Percentiles rank a stretch among this genome's conserved stretches.
phyloP scores from a whole-genome alignment of 2,888 invertebrate genomes.

The Spilarctia lutea region DNA sequence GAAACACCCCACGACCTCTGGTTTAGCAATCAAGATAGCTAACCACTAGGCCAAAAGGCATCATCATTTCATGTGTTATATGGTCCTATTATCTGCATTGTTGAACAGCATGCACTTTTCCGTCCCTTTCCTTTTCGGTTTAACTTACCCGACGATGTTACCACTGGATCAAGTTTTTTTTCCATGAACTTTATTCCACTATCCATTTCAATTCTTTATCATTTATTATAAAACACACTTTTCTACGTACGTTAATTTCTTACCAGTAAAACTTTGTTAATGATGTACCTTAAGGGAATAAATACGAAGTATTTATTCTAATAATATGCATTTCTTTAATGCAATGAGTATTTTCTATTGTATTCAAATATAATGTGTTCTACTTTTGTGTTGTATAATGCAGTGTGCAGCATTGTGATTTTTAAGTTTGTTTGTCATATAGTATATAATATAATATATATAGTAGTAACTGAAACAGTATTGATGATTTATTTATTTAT shows the following conservation, averaged over 20 bases:
- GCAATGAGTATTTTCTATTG: slow-evolving; percentile 44
- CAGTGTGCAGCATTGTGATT: neutral
- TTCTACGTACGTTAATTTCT: slow-evolving; percentile 27
- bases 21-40: no score
- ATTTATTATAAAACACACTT: slow-evolving; percentile 13
- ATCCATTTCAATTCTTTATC: slow-evolving; percentile 27
- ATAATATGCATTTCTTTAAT: slow-evolving; percentile 27
- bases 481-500: neutral
- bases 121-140: no score
- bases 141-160: slow-evolving; percentile 1
- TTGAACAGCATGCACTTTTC: neutral
- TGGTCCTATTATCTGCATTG: no score
- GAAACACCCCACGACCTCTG: no score
- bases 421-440: slow-evolving; percentile 4
- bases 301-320: slow-evolving; percentile 31
- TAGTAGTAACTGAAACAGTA: neutral
- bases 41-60: no score
- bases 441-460: no score
- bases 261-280: slow-evolving; percentile 22
- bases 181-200: slow-evolving; percentile 31
- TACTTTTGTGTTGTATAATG: slow-evolving; percentile 12
- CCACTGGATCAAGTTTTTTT: slow-evolving; percentile 20
- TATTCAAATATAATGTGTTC: slow-evolving; percentile 53
- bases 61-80: no score
- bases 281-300: slow-evolving; percentile 25